phyloP scores from a whole-genome alignment of 2,888 invertebrate species.

The Phortica magna region DNA sequence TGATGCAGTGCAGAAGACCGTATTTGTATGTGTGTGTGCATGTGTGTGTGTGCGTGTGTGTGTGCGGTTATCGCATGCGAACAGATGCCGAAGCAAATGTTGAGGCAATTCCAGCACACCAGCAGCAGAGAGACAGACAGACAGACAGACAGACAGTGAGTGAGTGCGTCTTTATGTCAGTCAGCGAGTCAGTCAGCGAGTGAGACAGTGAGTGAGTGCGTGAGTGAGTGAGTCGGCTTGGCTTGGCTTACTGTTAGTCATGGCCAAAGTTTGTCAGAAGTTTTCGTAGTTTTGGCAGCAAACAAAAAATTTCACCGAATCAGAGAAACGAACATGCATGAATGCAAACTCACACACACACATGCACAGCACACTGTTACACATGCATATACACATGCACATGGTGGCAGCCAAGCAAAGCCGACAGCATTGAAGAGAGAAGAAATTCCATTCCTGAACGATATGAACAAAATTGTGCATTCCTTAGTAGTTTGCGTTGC shows the following conservation, averaged over 20 bases:
- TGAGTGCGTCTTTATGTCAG: too few species aligned
- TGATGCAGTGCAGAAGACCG: constrained; percentile 27
- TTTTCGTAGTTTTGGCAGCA: constrained; percentile 44
- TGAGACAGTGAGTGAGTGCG: constrained; percentile 55
- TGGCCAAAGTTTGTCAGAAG: constrained; percentile 9
- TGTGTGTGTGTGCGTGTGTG: neutral
- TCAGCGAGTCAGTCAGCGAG: constrained; percentile 58
- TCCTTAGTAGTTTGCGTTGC: constrained; percentile 46
- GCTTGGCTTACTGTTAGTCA: neutral
- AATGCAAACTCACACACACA: neutral
- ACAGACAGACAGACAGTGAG: constrained; percentile 37
- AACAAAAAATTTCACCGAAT: constrained; percentile 52
- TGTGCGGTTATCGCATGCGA: constrained; percentile 19
- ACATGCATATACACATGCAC: neutral
- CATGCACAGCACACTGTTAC: neutral
- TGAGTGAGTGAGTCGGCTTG: constrained; percentile 50
- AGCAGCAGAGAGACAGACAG: neutral
- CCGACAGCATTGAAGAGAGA: constrained; percentile 50
- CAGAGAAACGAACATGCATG: constrained; percentile 34
- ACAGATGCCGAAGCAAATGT: neutral
- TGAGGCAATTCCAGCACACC: neutral
- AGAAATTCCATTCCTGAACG: constrained; percentile 66
- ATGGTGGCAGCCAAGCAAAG: constrained; percentile 31
- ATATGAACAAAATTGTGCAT: constrained; percentile 70
- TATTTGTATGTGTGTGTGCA: neutral